A percentile compares a stretch with the other conserved stretches of the same genome.
Evolutionary conservation across 2,113 vertebrate species (phyloP).

Genomic region (Saguinus imperator): DNA sequence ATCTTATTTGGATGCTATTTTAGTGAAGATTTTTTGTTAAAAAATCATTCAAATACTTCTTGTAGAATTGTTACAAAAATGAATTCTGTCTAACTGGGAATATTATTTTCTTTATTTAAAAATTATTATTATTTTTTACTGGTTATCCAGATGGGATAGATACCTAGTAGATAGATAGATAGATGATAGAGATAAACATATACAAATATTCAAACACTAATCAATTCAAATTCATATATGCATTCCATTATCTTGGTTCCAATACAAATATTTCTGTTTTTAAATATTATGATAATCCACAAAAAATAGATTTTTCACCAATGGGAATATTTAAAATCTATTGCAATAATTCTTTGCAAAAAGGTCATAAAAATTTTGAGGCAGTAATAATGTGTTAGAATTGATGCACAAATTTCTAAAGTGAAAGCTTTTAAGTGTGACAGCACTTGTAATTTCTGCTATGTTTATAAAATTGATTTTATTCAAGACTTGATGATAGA

Average conservation of each 20-base stretch:
- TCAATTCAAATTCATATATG: neutral
- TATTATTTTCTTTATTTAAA: conserved; percentile 10
- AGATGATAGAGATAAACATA: neutral
- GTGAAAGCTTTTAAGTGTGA: neutral
- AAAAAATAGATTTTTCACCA: conserved; percentile 1
- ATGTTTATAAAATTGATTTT: conserved; percentile 29
- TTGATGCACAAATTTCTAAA: neutral
- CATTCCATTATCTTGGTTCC: neutral
- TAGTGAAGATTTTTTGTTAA: neutral
- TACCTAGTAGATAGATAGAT: neutral
- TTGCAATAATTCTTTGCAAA: conserved; percentile 11
- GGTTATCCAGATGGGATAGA: neutral
- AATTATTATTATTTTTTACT: neutral
- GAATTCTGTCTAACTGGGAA: neutral
- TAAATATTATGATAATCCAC: neutral
- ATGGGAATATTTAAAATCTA: neutral
- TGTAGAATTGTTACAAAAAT: neutral
- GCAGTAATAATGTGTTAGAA: neutral
- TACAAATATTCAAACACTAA: neutral
- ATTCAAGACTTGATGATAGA: neutral
- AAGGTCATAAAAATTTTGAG: neutral
- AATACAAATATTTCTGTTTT: neutral
- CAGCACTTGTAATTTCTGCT: neutral
- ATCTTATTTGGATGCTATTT: neutral
- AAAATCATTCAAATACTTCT: conserved; percentile 2